Conservation (phyloP, 2,888 invertebrate species). For the Nomada hirtipes region DNA sequence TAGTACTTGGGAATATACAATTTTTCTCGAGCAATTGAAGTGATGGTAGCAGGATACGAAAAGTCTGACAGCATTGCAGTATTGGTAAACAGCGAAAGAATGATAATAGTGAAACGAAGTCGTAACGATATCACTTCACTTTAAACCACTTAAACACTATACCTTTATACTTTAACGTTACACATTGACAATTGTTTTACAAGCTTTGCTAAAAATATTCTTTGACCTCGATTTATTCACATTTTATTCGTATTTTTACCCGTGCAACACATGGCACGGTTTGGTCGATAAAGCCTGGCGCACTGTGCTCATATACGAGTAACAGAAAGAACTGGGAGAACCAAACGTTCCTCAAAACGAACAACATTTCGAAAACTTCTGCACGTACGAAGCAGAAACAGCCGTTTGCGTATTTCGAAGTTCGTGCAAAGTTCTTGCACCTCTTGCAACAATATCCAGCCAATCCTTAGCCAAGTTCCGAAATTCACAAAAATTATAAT, state of each 20-base stretch:
- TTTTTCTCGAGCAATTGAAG: no score
- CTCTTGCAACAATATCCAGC: no score
- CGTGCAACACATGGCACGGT: constrained; percentile 22
- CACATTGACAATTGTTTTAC: neutral
- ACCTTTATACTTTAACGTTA: neutral
- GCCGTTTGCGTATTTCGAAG: neutral
- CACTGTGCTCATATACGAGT: neutral
- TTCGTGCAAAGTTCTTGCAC: no score
- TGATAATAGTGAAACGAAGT: no score
- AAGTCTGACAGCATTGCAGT: no score
- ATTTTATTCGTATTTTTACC: constrained; percentile 10
- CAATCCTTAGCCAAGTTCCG: no score
- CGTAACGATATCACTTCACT: no score
- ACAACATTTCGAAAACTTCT: neutral
- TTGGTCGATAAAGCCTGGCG: constrained; percentile 27
- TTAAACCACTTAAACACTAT: neutral
- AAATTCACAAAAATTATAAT: no score
- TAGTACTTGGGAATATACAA: no score
- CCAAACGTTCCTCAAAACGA: neutral
- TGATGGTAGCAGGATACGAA: no score
- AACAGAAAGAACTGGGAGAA: constrained; percentile 14
- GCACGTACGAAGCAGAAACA: neutral
- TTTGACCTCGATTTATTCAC: neutral
- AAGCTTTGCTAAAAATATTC: neutral
- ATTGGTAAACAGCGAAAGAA: no score